Conservation (phyloP, 2,888 invertebrate species). For the Dinocampus coccinellae region DNA sequence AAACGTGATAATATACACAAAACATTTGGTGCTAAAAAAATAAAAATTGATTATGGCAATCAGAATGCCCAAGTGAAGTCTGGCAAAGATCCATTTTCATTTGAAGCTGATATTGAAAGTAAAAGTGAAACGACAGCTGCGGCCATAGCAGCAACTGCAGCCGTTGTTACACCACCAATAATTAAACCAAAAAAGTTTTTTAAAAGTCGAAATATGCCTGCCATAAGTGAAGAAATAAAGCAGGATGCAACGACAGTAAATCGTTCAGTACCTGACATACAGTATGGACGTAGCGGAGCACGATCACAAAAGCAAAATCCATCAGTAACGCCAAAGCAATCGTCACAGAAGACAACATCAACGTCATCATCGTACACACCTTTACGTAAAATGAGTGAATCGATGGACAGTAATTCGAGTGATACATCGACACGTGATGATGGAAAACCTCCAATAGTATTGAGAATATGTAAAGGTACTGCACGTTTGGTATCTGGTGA, state of each 20-base stretch:
- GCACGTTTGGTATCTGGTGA: conserved; percentile 71
- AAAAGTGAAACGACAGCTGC: conserved; percentile 73
- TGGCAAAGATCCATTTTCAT: conserved; percentile 66
- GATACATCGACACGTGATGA: conserved; percentile 58
- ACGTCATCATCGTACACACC: conserved; percentile 61
- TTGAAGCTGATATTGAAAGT: conserved; percentile 67
- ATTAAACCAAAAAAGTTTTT: conserved; percentile 90
- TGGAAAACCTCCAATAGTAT: conserved; percentile 83
- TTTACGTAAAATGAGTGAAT: conserved; percentile 65
- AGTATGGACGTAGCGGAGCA: conserved; percentile 31
- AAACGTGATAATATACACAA: conserved; percentile 62
- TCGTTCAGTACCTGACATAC: conserved; percentile 64
- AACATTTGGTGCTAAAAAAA: conserved; percentile 59
- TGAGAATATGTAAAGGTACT: conserved; percentile 87
- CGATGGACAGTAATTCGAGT: conserved; percentile 48
- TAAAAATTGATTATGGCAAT: conserved; percentile 65
- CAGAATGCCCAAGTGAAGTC: conserved; percentile 60
- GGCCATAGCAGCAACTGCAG: conserved; percentile 72
- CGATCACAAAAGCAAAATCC: conserved; percentile 61
- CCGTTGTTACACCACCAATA: conserved; percentile 70
- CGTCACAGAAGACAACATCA: conserved; percentile 67
- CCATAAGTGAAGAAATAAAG: conserved; percentile 55
- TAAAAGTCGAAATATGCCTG: conserved; percentile 83
- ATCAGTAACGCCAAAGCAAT: conserved; percentile 23
- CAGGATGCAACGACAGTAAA: conserved; percentile 57